Evolutionary conservation across 2,113 vertebrate species (phyloP).

Genomic region (Vombatus ursinus): DNA sequence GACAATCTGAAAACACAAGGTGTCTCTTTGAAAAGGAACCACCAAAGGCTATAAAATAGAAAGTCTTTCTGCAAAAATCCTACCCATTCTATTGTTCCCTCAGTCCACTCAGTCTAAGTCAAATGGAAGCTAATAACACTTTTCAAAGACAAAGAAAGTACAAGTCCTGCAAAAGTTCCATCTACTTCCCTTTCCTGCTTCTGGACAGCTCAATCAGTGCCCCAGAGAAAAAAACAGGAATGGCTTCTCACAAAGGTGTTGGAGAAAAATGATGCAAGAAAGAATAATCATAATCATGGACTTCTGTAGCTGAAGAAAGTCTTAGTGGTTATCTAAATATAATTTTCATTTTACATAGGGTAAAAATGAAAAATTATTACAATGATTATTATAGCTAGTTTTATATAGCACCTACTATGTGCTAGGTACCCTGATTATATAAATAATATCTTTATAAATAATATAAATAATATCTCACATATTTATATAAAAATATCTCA

Average conservation of each 20-base stretch:
- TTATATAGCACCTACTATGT: not conserved
- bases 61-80: not conserved
- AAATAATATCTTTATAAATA: not conserved
- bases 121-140: not conserved
- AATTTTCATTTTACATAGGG: not conserved
- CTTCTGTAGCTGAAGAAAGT: not conserved
- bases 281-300: not conserved
- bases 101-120: not conserved
- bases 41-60: not conserved
- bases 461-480: not conserved
- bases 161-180: not conserved
- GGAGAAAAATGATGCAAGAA: conserved; percentile 3
- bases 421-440: not conserved
- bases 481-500: too few relatives aligned
- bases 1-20: not conserved
- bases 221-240: not conserved
- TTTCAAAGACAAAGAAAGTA: not conserved
- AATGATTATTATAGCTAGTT: not conserved
- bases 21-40: not conserved
- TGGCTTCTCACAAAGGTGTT: conserved; percentile 37
- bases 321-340: not conserved
- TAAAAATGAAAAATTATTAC: not conserved
- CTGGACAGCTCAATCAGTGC: not conserved
- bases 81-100: not conserved
- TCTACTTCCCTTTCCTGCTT: not conserved